Evolutionary conservation across 2,888 invertebrate species (phyloP).

Genomic region (Athalia rosae): DNA sequence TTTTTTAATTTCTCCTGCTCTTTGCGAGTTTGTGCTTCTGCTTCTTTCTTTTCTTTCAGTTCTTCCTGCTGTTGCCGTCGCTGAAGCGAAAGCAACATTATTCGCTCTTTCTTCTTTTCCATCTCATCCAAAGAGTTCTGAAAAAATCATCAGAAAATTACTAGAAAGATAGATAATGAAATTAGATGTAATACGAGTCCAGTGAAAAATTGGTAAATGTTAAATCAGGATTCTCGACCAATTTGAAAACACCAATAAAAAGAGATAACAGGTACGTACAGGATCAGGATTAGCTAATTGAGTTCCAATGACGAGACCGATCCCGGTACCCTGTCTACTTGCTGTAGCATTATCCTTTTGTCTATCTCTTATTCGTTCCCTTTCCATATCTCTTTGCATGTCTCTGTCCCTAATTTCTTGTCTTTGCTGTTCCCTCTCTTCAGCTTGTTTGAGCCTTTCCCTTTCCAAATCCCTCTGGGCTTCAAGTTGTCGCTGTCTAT

Average conservation of each 20-base stretch:
- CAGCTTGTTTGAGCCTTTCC: constrained; percentile 67
- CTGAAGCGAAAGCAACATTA: constrained; percentile 91
- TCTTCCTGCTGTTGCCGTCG: constrained; percentile 94
- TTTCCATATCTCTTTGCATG: constrained; percentile 70
- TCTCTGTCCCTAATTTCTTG: constrained; percentile 67
- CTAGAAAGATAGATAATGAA: not conserved
- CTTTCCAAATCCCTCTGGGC: constrained; percentile 72
- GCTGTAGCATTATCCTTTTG: constrained; percentile 60
- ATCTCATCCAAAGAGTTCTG: constrained; percentile 92
- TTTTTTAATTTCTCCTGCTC: constrained; percentile 86
- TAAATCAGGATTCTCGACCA: too few relatives aligned
- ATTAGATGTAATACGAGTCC: not conserved
- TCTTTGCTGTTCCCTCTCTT: constrained; percentile 68
- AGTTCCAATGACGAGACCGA: constrained; percentile 81
- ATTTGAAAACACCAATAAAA: not conserved
- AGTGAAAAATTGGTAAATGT: too few relatives aligned
- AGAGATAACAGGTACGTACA: constrained; percentile 73
- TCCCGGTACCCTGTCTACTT: constrained; percentile 62
- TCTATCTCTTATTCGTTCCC: constrained; percentile 68
- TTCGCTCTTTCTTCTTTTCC: constrained; percentile 93
- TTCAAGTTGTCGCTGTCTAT: constrained; percentile 73
- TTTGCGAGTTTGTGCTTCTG: constrained; percentile 83
- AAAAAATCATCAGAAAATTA: constrained; percentile 48
- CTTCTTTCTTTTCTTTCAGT: constrained; percentile 88
- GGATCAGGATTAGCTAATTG: constrained; percentile 82